phyloP scores from a whole-genome alignment of 2,113 vertebrate species.

The Pangasianodon gigas region DNA sequence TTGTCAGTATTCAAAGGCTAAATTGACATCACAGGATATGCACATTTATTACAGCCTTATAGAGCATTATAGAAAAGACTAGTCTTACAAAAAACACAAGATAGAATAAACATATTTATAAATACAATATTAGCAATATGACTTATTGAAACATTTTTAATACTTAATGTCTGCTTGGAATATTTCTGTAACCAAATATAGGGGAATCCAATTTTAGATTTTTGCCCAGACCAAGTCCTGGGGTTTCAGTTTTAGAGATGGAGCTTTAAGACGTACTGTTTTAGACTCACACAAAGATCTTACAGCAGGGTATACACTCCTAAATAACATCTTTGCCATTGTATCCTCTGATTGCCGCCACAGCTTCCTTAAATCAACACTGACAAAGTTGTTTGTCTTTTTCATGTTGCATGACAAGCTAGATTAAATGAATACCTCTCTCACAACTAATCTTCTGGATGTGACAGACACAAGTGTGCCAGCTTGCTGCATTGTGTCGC shows the following conservation, averaged over 20 bases:
- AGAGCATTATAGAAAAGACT: slow-evolving; percentile 52
- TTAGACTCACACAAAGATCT: not conserved
- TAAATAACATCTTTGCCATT: not conserved
- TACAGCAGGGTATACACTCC: not conserved
- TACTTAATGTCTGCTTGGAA: slow-evolving; percentile 51
- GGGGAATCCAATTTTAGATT: not conserved
- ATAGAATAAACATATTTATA: slow-evolving; percentile 83
- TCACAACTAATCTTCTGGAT: not conserved
- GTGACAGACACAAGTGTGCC: not conserved
- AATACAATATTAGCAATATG: slow-evolving; percentile 86
- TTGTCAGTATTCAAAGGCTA: slow-evolving; percentile 51
- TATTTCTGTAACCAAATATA: not conserved
- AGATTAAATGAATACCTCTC: not conserved
- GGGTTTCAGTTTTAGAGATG: not conserved
- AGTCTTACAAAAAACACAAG: slow-evolving; percentile 79
- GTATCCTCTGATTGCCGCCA: not conserved
- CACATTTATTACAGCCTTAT: slow-evolving; percentile 51
- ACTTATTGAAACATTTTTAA: slow-evolving; percentile 75
- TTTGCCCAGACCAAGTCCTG: not conserved
- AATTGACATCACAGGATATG: slow-evolving; percentile 48
- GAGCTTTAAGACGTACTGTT: not conserved
- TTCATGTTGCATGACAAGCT: not conserved
- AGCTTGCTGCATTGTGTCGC: not conserved
- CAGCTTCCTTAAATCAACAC: not conserved
- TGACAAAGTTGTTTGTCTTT: not conserved